Evolutionary conservation across 2,113 vertebrate species (phyloP).

Genomic region (Leuciscus idus): DNA sequence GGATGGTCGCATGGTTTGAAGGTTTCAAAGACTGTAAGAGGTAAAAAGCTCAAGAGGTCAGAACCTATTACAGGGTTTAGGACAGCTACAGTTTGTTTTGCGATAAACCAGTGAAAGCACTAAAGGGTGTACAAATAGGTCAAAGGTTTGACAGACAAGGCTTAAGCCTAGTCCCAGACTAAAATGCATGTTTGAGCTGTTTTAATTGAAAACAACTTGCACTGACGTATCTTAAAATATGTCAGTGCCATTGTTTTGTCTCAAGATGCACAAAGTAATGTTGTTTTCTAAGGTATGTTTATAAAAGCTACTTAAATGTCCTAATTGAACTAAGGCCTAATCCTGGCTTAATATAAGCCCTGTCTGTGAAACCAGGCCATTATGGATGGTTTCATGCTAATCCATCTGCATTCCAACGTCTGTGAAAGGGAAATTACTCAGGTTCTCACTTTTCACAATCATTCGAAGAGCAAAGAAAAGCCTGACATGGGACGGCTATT

Average conservation of each 20-base stretch:
- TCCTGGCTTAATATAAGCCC: too few species aligned
- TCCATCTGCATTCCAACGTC: neutral
- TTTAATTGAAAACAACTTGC: too few species aligned
- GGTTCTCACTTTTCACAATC: neutral
- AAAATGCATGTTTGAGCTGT: too few species aligned
- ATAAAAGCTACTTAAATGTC: too few species aligned
- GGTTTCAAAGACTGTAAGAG: constrained; percentile 87
- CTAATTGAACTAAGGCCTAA: too few species aligned
- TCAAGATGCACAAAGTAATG: too few species aligned
- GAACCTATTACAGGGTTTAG: neutral
- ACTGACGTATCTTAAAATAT: too few species aligned
- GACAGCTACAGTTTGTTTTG: neutral
- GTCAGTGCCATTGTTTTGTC: too few species aligned
- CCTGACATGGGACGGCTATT: neutral
- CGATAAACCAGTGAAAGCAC: neutral
- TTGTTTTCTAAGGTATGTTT: too few species aligned
- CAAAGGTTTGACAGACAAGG: neutral
- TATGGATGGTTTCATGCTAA: neutral
- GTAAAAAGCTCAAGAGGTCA: constrained; percentile 22
- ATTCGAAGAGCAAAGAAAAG: neutral
- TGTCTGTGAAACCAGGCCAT: neutral
- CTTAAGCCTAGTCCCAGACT: too few species aligned
- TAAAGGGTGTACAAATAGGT: constrained; percentile 6
- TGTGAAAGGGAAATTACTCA: neutral
- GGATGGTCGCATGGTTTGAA: constrained; percentile 97